Percentiles rank a stretch among this genome's conserved stretches.
Evolutionary conservation across 2,113 vertebrate genomes (phyloP).

Genomic region (Plotosus lineatus): DNA sequence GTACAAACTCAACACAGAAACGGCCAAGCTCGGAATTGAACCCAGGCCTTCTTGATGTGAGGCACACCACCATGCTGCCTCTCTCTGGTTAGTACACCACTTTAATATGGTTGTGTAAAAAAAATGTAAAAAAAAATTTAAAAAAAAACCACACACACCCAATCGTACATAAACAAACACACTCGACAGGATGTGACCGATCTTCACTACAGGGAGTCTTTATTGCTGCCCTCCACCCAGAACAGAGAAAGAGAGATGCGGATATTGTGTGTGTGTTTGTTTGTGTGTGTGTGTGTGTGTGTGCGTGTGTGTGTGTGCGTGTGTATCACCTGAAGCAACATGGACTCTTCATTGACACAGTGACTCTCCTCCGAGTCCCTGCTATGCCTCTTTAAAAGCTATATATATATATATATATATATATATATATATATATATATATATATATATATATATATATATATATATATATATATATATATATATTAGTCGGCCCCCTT

Average conservation of each 20-base stretch:
- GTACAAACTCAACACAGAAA: too few species aligned
- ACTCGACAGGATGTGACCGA: constrained; percentile 6
- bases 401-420: background rate
- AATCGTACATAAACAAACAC: constrained; percentile 9
- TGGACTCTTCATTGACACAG: constrained; percentile 31
- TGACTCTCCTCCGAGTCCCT: constrained; percentile 26
- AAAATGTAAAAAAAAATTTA: too few species aligned
- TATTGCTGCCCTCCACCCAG: background rate
- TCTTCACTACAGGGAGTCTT: background rate
- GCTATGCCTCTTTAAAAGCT: background rate
- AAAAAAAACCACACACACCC: too few species aligned
- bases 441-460: too few species aligned
- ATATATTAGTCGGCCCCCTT: too few species aligned
- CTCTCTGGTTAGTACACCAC: too few species aligned
- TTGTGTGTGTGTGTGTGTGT: background rate
- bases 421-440: background rate
- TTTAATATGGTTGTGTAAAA: constrained; percentile 12
- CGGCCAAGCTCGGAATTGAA: too few species aligned
- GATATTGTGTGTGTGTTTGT: background rate
- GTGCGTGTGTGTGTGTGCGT: background rate
- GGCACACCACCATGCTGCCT: too few species aligned
- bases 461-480: too few species aligned
- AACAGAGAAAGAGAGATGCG: background rate
- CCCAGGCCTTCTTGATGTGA: too few species aligned
- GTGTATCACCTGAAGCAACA: background rate